These are phyloP conservation scores for Gastrophryne carolinensis DNA, from an alignment of 2,797 vertebrate species.

Conservation along the genomic window DNA sequence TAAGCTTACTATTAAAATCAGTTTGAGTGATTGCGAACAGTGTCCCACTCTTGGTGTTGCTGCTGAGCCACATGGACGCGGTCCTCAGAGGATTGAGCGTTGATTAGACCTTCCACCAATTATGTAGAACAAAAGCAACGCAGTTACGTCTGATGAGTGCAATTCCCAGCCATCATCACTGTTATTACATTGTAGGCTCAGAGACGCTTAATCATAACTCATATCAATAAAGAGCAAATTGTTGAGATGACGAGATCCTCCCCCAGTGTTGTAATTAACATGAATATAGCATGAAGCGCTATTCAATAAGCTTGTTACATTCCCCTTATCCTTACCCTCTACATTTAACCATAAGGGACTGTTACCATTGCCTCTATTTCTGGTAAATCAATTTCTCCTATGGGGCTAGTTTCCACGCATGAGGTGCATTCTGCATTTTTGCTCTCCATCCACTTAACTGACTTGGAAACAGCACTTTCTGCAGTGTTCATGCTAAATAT, in stretches of 20 bases:
- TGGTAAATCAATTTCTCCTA: no score
- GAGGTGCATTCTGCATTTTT: no score
- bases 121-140: not conserved
- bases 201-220: slow-evolving; percentile 4
- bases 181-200: not conserved
- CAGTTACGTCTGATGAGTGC: not conserved
- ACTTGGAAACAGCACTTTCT: no score
- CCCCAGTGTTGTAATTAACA: slow-evolving; percentile 13
- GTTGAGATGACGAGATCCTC: slow-evolving; percentile 13
- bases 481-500: no score
- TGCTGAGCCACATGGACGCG: not conserved
- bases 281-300: slow-evolving; percentile 5
- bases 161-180: not conserved
- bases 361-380: no score
- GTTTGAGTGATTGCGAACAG: not conserved
- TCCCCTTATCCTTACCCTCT: not conserved
- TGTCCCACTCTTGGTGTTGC: not conserved
- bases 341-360: no score
- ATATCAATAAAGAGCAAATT: slow-evolving; percentile 26
- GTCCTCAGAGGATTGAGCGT: not conserved
- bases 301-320: slow-evolving; percentile 7
- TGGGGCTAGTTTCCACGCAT: no score
- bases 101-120: not conserved
- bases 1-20: not conserved
- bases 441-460: no score